Base-by-base conservation (phyloP, 1,140 invertebrate genomes). In the Drosophila nebulosa region DNA sequence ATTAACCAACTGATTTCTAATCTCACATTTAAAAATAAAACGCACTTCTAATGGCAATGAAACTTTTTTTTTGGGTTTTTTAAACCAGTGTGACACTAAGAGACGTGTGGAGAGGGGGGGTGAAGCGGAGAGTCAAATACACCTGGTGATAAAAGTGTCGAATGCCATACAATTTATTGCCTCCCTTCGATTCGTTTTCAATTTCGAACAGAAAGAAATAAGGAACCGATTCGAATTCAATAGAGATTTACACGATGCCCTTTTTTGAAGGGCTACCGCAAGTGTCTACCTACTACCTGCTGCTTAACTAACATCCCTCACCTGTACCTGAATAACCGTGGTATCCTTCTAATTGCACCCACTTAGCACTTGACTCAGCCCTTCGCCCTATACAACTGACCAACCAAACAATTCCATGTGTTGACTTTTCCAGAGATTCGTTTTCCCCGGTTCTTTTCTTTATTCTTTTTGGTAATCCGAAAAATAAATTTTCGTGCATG, bases 121-220 rank as follows among this genome's bases (percentile, higher is more conserved):
- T 12, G 30, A 3, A 9, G 9, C 3, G 10, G 30, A 9, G 30
- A 2, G 10, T n/a, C 9, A n/a, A 16, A 32, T 3, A 4, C 27
- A 57, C 55, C 69, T 70, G 39, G 62, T 42, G 81, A 81, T 86
- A 88, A 86, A 86, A 81, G 74, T 86, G 81, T 88, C 81, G 85
- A 86, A 75, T 78, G 36, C 26, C 70, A 71, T 59, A 64, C 52
- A 88, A 86, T 86, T 86, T 86, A 86, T 86, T 78, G 83, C 83
- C 70, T 68, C 62, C 69, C 68, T 65, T 57, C 66, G 74, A 73
- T 84, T 57, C 63, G 52, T 65, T 67, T 68, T 74, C 70, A 63
- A 85, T 79, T 85, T 68, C 35, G 12, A 36, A 36, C n/a, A 24
- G 4, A 24, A 24, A 4, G 4, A 24, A 4, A 24, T 3, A 4